These are phyloP conservation scores for Drosophila rufa DNA, from an alignment of 1,140 invertebrate species.

Conservation along the genomic window DNA sequence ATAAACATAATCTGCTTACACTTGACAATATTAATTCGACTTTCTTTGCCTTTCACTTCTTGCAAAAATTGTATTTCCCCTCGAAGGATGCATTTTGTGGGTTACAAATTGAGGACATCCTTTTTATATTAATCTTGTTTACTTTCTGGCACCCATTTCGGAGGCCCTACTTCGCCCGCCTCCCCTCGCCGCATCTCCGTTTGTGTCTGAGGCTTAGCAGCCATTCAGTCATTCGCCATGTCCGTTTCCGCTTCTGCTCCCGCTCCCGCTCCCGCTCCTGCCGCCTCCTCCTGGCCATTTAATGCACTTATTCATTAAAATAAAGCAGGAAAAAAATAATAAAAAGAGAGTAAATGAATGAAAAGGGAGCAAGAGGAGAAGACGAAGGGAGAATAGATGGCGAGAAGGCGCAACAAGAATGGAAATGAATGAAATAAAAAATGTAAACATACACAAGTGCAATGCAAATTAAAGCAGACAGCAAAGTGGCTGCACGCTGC, in stretches of 20 bases:
- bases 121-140: constrained; percentile 22
- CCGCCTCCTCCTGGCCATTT: constrained; percentile 52
- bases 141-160: constrained; percentile 19
- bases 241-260: constrained; percentile 34
- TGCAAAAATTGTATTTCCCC: not conserved
- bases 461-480: constrained; percentile 83
- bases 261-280: too few relatives aligned
- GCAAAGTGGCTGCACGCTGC: constrained; percentile 73
- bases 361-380: not conserved
- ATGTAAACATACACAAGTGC: constrained; percentile 83
- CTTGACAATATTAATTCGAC: not conserved
- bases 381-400: constrained; percentile 7
- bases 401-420: constrained; percentile 70
- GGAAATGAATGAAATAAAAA: constrained; percentile 83
- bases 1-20: too few relatives aligned
- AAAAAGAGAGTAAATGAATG: constrained; percentile 32
- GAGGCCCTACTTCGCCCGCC: constrained; percentile 10
- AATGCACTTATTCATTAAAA: constrained; percentile 83
- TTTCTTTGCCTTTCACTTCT: too few relatives aligned
- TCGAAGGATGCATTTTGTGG: constrained; percentile 10
- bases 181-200: not conserved
- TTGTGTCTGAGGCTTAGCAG: constrained; percentile 55
- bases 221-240: constrained; percentile 73
- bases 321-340: constrained; percentile 38
- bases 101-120: constrained; percentile 6